Evolutionary conservation across 2,888 invertebrate genomes (phyloP), one percentile per base, ranked within the genome.

Genomic region (Acanthosepion lycidas): DNA sequence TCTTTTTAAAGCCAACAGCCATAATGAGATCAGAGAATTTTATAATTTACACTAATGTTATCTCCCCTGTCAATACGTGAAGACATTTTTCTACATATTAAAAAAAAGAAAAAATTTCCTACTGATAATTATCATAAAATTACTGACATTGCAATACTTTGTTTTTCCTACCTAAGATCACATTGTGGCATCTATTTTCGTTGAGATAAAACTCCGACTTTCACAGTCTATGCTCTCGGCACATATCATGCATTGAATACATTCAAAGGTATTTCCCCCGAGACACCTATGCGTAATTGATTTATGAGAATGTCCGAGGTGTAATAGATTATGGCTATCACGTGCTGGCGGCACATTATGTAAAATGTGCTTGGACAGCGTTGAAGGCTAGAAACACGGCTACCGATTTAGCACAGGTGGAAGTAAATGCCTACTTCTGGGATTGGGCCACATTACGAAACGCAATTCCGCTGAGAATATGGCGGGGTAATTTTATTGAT

Each of bases 231-330:
- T 2, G n/a, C 78, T 78, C 15, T n/a, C 78, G 78, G 78, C 15
- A n/a, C n/a, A 78, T 78, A 78, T 78, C 78, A 78, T 78, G 78
- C 78, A 78, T n/a, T 33, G n/a, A 78, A 78, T 78, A 78, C 78
- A n/a, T 78, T 78, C 78, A n/a, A 78, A 78, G n/a, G 78, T 78
- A 78, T 78, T 78, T 78, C 78, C n/a, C 78, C 15, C 23, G 78
- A n/a, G n/a, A 78, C 12, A n/a, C 9, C 9, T 3, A 6, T n/a
- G n/a, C 12, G 78, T 78, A 78, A 78, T 78, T 78, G 78, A 78
- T 78, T 78, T 78, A 78, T 78, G 78, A 78, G n/a, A 15, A 78
- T 78, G n/a, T 78, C 78, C 78, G 15, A 12, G 15, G 78, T n/a
- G 78, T n/a, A 78, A 78, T 78, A 78, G 78, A 78, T 78, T 78